phyloP scores from a whole-genome alignment of 2,797 vertebrate species.

The Xenopus petersii region DNA sequence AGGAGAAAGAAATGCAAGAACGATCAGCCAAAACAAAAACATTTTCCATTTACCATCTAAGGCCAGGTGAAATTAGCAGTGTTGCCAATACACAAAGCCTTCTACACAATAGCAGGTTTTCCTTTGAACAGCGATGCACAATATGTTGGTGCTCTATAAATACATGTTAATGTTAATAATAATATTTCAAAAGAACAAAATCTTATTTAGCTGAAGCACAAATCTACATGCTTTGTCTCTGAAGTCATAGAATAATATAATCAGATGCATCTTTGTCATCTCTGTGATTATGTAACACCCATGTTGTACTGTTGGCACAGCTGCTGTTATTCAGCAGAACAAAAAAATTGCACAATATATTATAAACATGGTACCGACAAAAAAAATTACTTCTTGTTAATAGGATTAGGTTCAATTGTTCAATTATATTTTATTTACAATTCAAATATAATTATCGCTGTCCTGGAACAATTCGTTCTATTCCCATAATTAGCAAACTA shows the following conservation, averaged over 20 bases:
- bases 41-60: no score
- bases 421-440: not conserved
- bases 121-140: no score
- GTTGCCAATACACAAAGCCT: no score
- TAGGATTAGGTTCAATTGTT: not conserved
- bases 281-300: not conserved
- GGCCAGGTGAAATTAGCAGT: no score
- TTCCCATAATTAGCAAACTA: not conserved
- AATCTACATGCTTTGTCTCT: not conserved
- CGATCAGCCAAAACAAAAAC: no score
- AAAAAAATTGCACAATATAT: not conserved
- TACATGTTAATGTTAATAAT: no score
- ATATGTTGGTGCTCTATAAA: no score
- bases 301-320: not conserved
- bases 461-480: slow-evolving; percentile 7
- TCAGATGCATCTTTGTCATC: not conserved
- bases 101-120: no score
- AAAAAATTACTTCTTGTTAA: not conserved
- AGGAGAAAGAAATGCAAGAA: no score
- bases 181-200: no score
- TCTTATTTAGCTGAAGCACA: no score
- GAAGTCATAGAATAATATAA: not conserved
- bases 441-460: not conserved
- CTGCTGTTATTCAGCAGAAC: not conserved
- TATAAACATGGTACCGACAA: not conserved